A percentile compares a stretch with the other conserved stretches of the same genome.
phyloP scores from a whole-genome alignment of 2,888 invertebrate genomes.

The Aethes cnicana region DNA sequence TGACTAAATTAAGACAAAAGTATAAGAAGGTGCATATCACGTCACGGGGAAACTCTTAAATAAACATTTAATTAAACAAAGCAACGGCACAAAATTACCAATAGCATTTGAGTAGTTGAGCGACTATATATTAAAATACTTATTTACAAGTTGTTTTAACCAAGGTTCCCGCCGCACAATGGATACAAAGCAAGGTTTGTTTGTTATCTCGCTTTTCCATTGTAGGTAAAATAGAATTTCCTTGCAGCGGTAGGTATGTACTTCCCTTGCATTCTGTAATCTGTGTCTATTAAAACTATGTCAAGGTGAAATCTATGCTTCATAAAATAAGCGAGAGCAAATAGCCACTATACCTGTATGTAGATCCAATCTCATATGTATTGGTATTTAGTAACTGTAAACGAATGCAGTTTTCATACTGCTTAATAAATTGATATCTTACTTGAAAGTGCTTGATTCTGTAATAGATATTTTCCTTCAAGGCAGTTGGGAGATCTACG shows the following conservation, averaged over 20 bases:
- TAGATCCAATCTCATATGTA: conserved; percentile 59
- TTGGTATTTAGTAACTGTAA: too few relatives aligned
- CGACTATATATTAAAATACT: conserved; percentile 15
- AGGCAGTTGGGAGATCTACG: too few relatives aligned
- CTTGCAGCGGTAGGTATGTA: conserved; percentile 41
- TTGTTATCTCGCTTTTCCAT: conserved; percentile 48
- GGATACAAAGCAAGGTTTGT: conserved; percentile 37
- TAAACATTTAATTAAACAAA: conserved; percentile 4
- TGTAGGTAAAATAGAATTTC: conserved; percentile 52
- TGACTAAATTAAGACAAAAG: too few relatives aligned
- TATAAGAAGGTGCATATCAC: too few relatives aligned
- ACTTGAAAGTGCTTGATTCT: too few relatives aligned
- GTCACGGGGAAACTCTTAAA: background rate
- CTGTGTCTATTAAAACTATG: conserved; percentile 51
- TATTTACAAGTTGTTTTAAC: conserved; percentile 32
- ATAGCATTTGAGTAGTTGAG: background rate
- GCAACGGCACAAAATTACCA: background rate
- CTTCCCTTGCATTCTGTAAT: conserved; percentile 56
- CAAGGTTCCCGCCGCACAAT: conserved; percentile 28
- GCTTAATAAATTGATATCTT: too few relatives aligned
- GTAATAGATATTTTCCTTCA: too few relatives aligned
- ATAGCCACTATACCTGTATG: too few relatives aligned
- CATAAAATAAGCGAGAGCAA: conserved; percentile 56
- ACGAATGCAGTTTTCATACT: too few relatives aligned
- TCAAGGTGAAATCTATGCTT: conserved; percentile 56